Evolutionary conservation across 2,888 invertebrate species (phyloP), one percentile per base, ranked within the genome.

Genomic region (Hartigia nigra): DNA sequence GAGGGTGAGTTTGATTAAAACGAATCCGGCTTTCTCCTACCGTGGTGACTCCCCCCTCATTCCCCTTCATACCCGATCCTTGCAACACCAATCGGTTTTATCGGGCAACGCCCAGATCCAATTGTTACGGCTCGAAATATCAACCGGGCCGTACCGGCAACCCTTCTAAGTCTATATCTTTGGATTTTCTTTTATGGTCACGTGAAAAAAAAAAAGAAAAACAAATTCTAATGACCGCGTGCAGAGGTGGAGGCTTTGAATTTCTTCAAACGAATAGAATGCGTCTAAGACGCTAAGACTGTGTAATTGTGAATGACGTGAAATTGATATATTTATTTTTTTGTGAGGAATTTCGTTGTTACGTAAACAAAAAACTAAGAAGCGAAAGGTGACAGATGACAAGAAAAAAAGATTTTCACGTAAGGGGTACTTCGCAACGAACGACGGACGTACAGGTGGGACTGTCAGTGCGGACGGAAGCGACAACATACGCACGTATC

Each of bases 1-100:
- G 69, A 72, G 76, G 79, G 79, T 75, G 79, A 39, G 81, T 82
- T 83, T 83, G 82, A 84, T 84, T 84, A 84, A 82, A 83, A 81
- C 81, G 79, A 84, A 83, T 83, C 81, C 79, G 74, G 76, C 78
- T 79, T 70, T 72, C 74, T 69, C 74, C 76, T 55, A 34, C 34
- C 35, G 55, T 31, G 70, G 72, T 69, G 55, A 69, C 70, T 31
- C 37, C 76, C 55, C 37, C 11, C 31, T 69, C 69, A 12, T 35
- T 74, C 76, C 12, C 72, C 12, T 74, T 76, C n/a, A n/a, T n/a
- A n/a, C 75, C 23, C 31, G 35, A 14, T 74, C 39, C 74, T 77
- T 75, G 70, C 31, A 35, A 39, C 75, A 72, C 72, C 80, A 77
- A 79, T 74, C 76, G 77, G 70, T 77, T 80, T 81, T 82, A 76